phyloP scores from a whole-genome alignment of 2,113 vertebrate species.

The Chloebia gouldiae region DNA sequence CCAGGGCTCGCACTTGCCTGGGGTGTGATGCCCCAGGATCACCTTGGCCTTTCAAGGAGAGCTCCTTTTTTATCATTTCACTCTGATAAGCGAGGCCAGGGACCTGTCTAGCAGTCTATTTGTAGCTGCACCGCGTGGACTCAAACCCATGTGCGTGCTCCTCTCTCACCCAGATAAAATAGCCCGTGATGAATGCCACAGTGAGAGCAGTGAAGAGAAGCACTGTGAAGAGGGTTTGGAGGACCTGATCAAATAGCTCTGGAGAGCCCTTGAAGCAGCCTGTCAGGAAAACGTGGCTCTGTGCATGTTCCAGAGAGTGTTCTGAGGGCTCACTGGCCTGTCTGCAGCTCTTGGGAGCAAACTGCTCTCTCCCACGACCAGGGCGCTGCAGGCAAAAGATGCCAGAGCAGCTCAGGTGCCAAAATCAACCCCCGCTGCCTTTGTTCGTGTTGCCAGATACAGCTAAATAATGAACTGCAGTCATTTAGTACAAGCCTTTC shows the following conservation, averaged over 20 bases:
- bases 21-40: not conserved
- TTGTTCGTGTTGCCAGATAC: not conserved
- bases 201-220: not conserved
- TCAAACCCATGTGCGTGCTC: rapidly evolving
- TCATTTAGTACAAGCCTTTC: not conserved
- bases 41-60: not conserved
- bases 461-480: not conserved
- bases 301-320: not conserved
- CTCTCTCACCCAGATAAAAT: not conserved
- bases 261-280: conserved; percentile 14
- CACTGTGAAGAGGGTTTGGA: not conserved
- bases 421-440: not conserved
- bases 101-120: not conserved
- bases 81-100: not conserved
- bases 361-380: rapidly evolving
- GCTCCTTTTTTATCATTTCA: not conserved
- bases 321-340: not conserved
- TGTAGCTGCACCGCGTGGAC: not conserved
- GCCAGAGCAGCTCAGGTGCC: not conserved
- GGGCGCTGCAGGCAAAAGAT: not conserved
- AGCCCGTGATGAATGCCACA: not conserved
- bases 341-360: not conserved
- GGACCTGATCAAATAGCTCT: not conserved
- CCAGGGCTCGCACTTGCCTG: not conserved
- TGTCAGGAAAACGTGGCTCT: not conserved